Base-by-base conservation (phyloP, 23 tunicate species). In the Halocynthia aurantium region DNA sequence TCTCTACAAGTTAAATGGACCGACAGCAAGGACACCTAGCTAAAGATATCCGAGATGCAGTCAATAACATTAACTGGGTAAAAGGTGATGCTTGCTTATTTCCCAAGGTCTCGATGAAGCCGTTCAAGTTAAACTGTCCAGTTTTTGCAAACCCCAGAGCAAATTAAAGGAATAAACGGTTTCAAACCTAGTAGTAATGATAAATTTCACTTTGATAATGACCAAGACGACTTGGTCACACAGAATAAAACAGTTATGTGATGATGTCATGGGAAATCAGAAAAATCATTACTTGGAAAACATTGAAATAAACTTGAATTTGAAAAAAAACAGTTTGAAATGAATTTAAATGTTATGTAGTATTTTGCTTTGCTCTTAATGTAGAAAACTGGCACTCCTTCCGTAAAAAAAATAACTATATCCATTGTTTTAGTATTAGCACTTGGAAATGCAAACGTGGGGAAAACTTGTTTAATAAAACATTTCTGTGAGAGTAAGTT, bases 401-500 rank as follows among this genome's bases (percentile, higher is more conserved):
- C 2, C 44, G 4, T 31, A 31, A 31, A 31, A 67, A 10, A 18
- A 15, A 67, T 72, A 10, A 51, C 77, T 49, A 5, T 51, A 50
- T 11, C 21, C 13, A 60, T 13, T 77, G 6, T 77, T 72, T 31
- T 64, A 89, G 96, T 89, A 51, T 77, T 89, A 7, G 96, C 96
- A 13, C 64, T 89, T 31, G 96, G 96, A 44, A 80, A 89, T 76
- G 83, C 96, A 55, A 80, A 78, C 7, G 62, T 67, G 17, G 96
- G 96, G 10, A 89, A 89, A 76, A 89, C 96, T 12, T 89, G 96
- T 55, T 55, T 89, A 62, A 89, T 89, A 57, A 89, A 89, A 70
- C 87, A 89, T 76, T 89, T 89, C 62, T 89, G 96, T 80, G 96
- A 89, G 57, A 89, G 96, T 76, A 84, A 83, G 21, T 89, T 89